Base-by-base conservation (phyloP, 2,888 invertebrate species). In the Dilophus febrilis region DNA sequence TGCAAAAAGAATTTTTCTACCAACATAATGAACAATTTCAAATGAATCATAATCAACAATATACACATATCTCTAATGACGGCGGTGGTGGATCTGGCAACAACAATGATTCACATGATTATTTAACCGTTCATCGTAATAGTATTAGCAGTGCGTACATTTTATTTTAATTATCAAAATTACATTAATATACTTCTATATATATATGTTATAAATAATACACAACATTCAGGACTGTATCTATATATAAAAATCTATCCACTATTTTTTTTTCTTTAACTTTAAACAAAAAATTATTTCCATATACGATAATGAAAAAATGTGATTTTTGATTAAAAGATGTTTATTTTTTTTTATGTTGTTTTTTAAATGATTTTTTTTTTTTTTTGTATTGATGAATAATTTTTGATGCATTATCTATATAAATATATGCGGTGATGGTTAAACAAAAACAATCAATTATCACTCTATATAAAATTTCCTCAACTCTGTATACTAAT, bases 1-100 rank as follows among this genome's bases (percentile, higher is more conserved):
- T 68, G 47, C 64, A 60, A 40, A 55, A 54, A 27, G 58, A 57
- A 22, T 49, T 58, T 18, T 49, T 60, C n/a, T 16, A 33, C 17
- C 41, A 41, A n/a, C 41, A 41, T 37, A 19, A 35, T 11, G 28
- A 40, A 28, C 33, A 39, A 17, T 18, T 28, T 18, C 33, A 38
- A 35, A n/a, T 19, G 12, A 12, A 37, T 32, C 45, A 46, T 27
- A 44, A 44, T 40, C 46, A 49, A 33, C 46, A 49, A 37, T 48
- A 44, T 39, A 12, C 18, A 3, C 13, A 14, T 14, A n/a, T n/a
- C n/a, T n/a, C n/a, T n/a, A n/a, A n/a, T n/a, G 13, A 6, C 7
- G 11, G 11, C 11, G 7, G 7, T 8, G 7, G 11, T 8, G 6
- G 6, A 27, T 27, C 12, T 29, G 4, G 29, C 7, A 29, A 29